Base-by-base conservation (phyloP, 2,797 vertebrate species). In the Silurus lanzhouensis region DNA sequence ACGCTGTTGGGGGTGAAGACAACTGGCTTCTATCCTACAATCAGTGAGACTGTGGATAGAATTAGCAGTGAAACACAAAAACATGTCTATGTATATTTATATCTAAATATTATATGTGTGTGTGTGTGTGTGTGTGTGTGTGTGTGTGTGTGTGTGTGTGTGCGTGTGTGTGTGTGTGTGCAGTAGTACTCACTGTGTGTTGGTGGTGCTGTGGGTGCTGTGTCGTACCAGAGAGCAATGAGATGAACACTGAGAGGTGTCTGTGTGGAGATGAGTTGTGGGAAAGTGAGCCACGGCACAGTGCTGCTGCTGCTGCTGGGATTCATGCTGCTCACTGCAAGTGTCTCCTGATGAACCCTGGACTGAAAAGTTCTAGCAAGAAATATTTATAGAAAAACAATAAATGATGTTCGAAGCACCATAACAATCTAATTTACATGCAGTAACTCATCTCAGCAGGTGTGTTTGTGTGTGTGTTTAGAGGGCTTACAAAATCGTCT, bases 291-390 rank as follows among this genome's bases (percentile, higher is more conserved):
- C 92, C 90, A 94, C 85, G 38, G 91, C 92, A 48, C 96, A 96
- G 91, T 95, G 95, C 87, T 95, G 96, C 94, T 96, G 96, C 91
- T 95, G 95, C 87, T 95, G 96, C 94, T 96, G 96, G 89, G 96
- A 95, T 89, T 96, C 95, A 81, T 96, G 96, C 95, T 95, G n/a
- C 93, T 96, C 92, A 83, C 90, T 90, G 92, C 89, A 96, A 94
- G 88, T 97, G 82, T 96, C 95, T 91, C 95, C 96, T 17, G 95
- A 93, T 5, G 95, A 89, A 88, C 95, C 96, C 94, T 99, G 97
- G 89, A 94, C 94, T 83, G 94, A 92, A 92, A 96, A 95, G 92
- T 85, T 95, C 95, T 94, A 91, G 71, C 83, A 90, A 85, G 66
- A 74, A 88, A 75, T 90, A 76, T 55, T 27, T 9, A 84, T 82